Percentiles rank a stretch among this genome's conserved stretches.
Conservation (phyloP, 30 jellyfish, hydroid and myxozoan genomes). For the Turritopsis dohrnii region DNA sequence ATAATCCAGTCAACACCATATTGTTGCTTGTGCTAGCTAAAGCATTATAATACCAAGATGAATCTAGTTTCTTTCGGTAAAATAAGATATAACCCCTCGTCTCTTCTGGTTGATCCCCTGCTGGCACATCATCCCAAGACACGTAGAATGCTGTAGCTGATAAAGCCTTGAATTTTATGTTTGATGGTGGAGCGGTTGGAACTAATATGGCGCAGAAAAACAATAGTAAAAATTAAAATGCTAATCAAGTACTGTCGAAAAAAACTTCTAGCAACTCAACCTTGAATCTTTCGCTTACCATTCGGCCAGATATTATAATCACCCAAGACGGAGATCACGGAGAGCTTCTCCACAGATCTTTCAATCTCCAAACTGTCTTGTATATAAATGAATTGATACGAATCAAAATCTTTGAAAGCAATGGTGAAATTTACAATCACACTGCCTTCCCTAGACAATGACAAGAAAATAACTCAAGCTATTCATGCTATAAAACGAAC, state of each 20-base stretch:
- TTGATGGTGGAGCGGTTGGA: conserved; percentile 65
- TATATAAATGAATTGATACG: conserved; percentile 22
- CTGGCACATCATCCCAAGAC: conserved; percentile 13
- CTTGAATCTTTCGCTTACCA: conserved; percentile 5
- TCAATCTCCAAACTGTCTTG: conserved; percentile 38
- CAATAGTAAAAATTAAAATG: no score
- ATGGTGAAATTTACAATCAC: conserved; percentile 5
- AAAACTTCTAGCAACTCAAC: background rate
- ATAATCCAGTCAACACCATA: conserved; percentile 35
- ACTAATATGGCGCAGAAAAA: no score
- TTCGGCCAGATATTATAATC: conserved; percentile 3
- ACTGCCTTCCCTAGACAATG: conserved; percentile 23
- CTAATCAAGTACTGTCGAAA: no score
- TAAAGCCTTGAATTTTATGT: conserved; percentile 21
- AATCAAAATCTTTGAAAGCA: conserved; percentile 21
- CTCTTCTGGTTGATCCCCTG: conserved; percentile 37
- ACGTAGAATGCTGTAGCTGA: conserved; percentile 19
- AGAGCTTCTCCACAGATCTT: conserved; percentile 27
- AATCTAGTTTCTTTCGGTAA: conserved; percentile 28
- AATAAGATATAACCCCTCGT: conserved; percentile 59
- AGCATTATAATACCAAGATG: conserved; percentile 12
- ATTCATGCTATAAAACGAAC: no score
- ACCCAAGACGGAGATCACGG: background rate
- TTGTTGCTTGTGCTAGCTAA: conserved; percentile 17
- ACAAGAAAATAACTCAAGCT: no score